Base-by-base conservation (phyloP, 2,888 invertebrate species). In the Agrypnus murinus region DNA sequence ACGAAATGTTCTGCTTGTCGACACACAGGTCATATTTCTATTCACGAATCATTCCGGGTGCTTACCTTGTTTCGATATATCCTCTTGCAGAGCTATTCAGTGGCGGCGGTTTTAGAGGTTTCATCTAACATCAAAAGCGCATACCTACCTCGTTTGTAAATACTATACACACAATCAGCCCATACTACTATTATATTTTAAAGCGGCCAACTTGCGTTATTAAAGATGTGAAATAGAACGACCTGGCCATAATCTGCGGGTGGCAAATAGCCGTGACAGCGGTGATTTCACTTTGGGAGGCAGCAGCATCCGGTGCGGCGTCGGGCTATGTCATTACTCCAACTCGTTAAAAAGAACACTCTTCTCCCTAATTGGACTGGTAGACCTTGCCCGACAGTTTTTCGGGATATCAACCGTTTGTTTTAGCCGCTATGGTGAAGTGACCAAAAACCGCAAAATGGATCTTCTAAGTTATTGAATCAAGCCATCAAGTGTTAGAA, bases 301-400 rank as follows among this genome's bases (percentile, higher is more conserved):
- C 77, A 74, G 82, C 77, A 74, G 74, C 80, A 83, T 83, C 83
- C 83, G 83, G 82, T 81, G 81, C 80, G 81, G 82, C 81, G 74
- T 75, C 74, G 76, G 78, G 78, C 81, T 79, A 77, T 82, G 81
- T 82, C 81, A 82, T 83, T 82, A 82, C 78, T 79, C 73, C 77
- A 77, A 81, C 82, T 83, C 82, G 83, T 83, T 83, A 83, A 82
- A 81, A 81, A 80, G 80, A 80, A 78, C 81, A 81, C 80, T 82
- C 82, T 79, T 78, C 78, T 79, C 78, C 80, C 83, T 82, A 83
- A 83, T 83, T 82, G 82, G 81, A 81, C 81, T 78, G 76, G 77
- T 78, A 80, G 76, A 78, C 78, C 79, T 79, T 73, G 72, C 76
- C 78, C 79, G 81, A 80, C 80, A 78, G 78, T 78, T 80, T 78